Percentiles rank a stretch among this genome's conserved stretches.
Conservation (phyloP, 2,797 vertebrate genomes). For the Neostethus bicornis region DNA sequence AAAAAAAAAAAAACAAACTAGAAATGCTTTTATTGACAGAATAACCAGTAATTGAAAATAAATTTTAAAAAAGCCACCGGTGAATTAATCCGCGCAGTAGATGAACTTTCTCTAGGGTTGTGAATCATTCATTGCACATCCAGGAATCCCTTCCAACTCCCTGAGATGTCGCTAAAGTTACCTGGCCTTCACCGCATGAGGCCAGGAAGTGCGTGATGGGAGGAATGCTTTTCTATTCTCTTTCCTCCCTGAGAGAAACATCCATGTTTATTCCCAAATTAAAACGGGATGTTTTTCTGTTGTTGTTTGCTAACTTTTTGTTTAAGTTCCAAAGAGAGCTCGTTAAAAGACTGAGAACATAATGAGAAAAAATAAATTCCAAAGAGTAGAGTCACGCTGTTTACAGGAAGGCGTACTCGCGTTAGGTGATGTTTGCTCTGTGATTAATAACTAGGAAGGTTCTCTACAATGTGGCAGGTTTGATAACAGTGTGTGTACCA, state of each 20-base stretch:
- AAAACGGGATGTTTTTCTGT: slow-evolving; percentile 74
- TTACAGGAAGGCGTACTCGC: slow-evolving; percentile 70
- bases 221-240: slow-evolving; percentile 54
- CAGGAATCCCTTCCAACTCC: slow-evolving; percentile 40
- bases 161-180: slow-evolving; percentile 41
- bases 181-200: slow-evolving; percentile 50
- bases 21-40: no score
- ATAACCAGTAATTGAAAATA: no score
- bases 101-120: not conserved
- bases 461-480: slow-evolving; percentile 14
- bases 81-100: not conserved
- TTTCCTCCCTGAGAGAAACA: slow-evolving; percentile 49
- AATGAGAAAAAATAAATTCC: slow-evolving; percentile 54
- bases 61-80: no score
- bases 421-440: slow-evolving; percentile 51
- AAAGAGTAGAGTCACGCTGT: slow-evolving; percentile 63
- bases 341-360: slow-evolving; percentile 51
- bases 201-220: slow-evolving; percentile 64
- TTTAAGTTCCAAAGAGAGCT: slow-evolving; percentile 45
- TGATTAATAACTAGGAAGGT: slow-evolving; percentile 47
- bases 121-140: not conserved
- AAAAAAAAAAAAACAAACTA: no score
- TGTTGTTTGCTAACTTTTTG: slow-evolving; percentile 36
- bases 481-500: slow-evolving; percentile 15
- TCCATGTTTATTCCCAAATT: slow-evolving; percentile 71